Conservation (phyloP, 1,140 invertebrate genomes). For the Drosophila sechellia region DNA sequence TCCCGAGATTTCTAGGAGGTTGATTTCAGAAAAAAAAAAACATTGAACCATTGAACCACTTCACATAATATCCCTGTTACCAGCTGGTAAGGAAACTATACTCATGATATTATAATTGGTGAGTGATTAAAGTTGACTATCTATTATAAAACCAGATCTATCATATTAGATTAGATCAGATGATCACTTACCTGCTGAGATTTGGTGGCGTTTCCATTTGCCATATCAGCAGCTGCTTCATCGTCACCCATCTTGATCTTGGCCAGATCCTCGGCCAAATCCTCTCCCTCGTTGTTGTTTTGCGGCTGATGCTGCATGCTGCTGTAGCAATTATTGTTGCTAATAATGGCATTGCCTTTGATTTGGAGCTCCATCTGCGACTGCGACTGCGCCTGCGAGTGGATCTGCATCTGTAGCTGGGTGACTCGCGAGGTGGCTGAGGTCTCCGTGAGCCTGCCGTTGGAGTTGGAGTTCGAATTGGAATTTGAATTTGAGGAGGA, state of each 20-base stretch:
- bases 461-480: constrained; percentile 66
- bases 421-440: constrained; percentile 71
- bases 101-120: too few species aligned
- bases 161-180: neutral
- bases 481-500: constrained; percentile 71
- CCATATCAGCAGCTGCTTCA: constrained; percentile 66
- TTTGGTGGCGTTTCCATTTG: constrained; percentile 67
- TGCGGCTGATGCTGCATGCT: constrained; percentile 36
- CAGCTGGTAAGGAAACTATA: too few species aligned
- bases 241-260: constrained; percentile 42
- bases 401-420: constrained; percentile 57
- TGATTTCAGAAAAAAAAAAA: too few species aligned
- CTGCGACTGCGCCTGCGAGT: constrained; percentile 38
- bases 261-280: constrained; percentile 21
- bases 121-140: too few species aligned
- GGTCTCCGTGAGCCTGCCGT: constrained; percentile 71
- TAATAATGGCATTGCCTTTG: constrained; percentile 67
- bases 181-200: constrained; percentile 55
- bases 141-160: neutral
- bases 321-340: constrained; percentile 78
- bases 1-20: neutral
- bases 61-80: too few species aligned
- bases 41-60: too few species aligned
- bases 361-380: constrained; percentile 72
- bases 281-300: constrained; percentile 50